Evolutionary conservation across 2,113 vertebrate species (phyloP), one percentile per base, ranked within the genome.

Genomic region (Cinclus cinclus): DNA sequence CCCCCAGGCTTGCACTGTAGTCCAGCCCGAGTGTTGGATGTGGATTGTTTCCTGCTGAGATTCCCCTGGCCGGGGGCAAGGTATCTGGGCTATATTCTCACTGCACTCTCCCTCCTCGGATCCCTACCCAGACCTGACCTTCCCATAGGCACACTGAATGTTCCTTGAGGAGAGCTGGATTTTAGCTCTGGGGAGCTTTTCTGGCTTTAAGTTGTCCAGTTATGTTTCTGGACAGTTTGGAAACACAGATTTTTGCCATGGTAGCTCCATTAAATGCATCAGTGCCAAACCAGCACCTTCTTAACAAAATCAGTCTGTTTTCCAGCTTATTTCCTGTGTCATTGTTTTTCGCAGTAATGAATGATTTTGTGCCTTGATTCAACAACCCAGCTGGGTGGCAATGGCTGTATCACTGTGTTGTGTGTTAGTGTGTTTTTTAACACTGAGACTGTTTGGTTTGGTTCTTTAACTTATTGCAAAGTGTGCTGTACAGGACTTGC

Each of bases 311-410:
- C 17, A 89, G 85, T 84, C 64, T 64, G 35, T 75, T 93, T 37
- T 55, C 50, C 88, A 78, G 94, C 94, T 96, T 93, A 7, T 70
- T 88, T 69, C 52, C 56, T 41, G 79, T 92, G 79, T 96, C 46
- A 68, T 59, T 94, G 33, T 20, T 47, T 74, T 75, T 65, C 81
- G 11, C 92, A 27, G 85, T 90, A 60, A 85, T 49, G 64, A 89
- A 83, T 92, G 92, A 97, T 94, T 96, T 91, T 62, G 98, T 98
- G 97, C 97, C 98, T 98, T 98, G 97, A 95, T 92, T 90, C 93
- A 71, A 9, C 90, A 89, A 89, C 80, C 73, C 79, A 28, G 68
- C 42, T 64, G 95, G 92, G 85, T 91, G 93, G 63, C 23, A 27
- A 80, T 86, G 83, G 92, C 60, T 76, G 1, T 50, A 90, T 94